These are phyloP conservation scores for Platichthys stellatus DNA, from an alignment of 2,113 vertebrate genomes.

Conservation along the genomic window DNA sequence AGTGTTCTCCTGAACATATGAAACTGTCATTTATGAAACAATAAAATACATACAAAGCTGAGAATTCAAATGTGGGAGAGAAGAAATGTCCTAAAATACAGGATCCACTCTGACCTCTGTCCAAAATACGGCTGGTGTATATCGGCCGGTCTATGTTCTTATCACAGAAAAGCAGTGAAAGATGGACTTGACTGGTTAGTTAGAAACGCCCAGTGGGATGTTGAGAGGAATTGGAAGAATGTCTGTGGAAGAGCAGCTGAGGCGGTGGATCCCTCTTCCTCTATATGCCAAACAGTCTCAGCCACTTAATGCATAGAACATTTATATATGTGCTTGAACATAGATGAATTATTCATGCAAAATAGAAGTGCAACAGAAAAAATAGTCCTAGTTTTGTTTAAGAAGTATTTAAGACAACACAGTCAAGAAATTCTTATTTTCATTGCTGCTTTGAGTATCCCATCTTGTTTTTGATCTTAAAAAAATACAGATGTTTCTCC, in stretches of 20 bases:
- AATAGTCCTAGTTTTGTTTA: background rate
- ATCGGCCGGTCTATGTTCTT: conserved; percentile 68
- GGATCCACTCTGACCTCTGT: conserved; percentile 60
- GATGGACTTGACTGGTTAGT: conserved; percentile 40
- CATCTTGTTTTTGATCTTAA: conserved; percentile 24
- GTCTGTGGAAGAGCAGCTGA: conserved; percentile 59
- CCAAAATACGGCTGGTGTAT: conserved; percentile 60
- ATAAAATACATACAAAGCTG: conserved; percentile 12
- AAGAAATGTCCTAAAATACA: conserved; percentile 2
- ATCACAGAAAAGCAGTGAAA: conserved; percentile 55
- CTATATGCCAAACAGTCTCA: conserved; percentile 1
- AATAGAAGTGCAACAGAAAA: background rate
- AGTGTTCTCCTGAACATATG: conserved; percentile 14
- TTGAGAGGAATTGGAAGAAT: conserved; percentile 75
- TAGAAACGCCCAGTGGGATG: conserved; percentile 60
- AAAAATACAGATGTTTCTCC: conserved; percentile 33
- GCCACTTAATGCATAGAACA: background rate
- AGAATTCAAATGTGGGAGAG: conserved; percentile 23
- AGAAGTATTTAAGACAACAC: background rate
- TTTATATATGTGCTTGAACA: background rate
- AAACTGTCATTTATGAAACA: too few relatives aligned
- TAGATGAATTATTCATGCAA: background rate
- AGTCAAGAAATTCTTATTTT: too few relatives aligned
- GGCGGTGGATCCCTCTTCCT: conserved; percentile 16
- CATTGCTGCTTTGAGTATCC: conserved; percentile 5